Evolutionary conservation across 2,113 vertebrate genomes (phyloP).

Genomic region (Pelecanoides urinatrix): DNA sequence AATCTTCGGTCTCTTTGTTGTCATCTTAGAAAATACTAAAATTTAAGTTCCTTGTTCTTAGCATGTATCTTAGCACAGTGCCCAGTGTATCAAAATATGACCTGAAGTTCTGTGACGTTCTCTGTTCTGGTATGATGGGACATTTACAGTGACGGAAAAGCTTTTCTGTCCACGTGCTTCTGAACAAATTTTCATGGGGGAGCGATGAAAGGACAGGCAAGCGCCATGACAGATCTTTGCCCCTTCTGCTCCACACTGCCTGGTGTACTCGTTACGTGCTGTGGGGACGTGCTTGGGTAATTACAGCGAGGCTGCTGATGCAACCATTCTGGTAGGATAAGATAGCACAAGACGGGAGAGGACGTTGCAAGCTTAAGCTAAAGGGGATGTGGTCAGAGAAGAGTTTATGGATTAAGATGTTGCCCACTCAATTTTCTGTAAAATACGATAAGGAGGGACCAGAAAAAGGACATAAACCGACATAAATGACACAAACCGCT

Average conservation of each 20-base stretch:
- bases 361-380: background rate
- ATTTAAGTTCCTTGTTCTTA: background rate
- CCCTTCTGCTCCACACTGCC: background rate
- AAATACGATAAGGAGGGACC: background rate
- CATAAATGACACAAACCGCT: background rate
- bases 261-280: rapidly evolving
- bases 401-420: background rate
- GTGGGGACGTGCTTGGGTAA: background rate
- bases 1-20: background rate
- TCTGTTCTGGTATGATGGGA: background rate
- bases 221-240: rapidly evolving
- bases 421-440: background rate
- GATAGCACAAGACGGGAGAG: background rate
- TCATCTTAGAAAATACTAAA: background rate
- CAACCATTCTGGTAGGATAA: background rate
- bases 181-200: background rate
- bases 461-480: background rate
- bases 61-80: background rate
- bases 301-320: background rate
- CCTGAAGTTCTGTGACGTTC: background rate
- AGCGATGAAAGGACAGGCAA: background rate
- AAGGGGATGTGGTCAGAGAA: background rate
- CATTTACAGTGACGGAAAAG: background rate
- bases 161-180: background rate
- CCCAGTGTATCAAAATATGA: background rate